Evolutionary conservation across 2,888 invertebrate species (phyloP), one percentile per base, ranked within the genome.

Genomic region (Drosophila anomalipes): DNA sequence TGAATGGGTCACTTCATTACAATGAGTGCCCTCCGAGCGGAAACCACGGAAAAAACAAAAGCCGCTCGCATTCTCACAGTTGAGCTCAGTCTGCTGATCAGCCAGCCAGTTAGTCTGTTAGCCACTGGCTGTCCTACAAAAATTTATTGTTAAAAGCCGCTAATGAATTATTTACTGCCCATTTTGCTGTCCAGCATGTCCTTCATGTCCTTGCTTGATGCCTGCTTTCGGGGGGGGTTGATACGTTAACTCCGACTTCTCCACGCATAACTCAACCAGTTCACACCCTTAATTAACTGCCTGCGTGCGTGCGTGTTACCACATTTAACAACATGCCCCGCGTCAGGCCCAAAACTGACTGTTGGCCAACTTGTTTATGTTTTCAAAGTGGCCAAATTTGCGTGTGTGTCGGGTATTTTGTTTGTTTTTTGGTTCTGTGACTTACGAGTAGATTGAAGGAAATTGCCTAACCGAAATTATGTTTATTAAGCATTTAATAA

Each of bases 281-380:
- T 91, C 92, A 91, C 92, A 92, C 92, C 91, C 92, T 91, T 91
- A 91, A 92, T 91, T 92, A 91, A 87, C 87, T 76, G 82, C 41
- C 64, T 77, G 77, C 39, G 65, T 82, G 86, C 77, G 75, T 89
- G 90, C 88, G 84, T 90, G 90, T 80, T 80, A 70, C 77, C 79
- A 76, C 81, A 75, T 75, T 76, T 52, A 73, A 63, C 63, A 76
- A 72, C 65, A 65, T 72, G 72, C 65, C 52, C 76, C 51, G 47
- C 37, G 12, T 28, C 41, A 22, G 44, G 51, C 32, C 49, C 35
- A 39, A 59, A 60, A 39, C 59, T 37, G 52, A 4, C 63, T 68
- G 56, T 63, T 79, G 79, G 62, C 76, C 73, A 70, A 67, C 39
- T 75, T 79, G 66, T 81, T 80, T 79, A 69, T 67, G 35, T 63